Evolutionary conservation across 2,113 vertebrate genomes (phyloP), one percentile per base, ranked within the genome.

Genomic region (Petroica traversi): DNA sequence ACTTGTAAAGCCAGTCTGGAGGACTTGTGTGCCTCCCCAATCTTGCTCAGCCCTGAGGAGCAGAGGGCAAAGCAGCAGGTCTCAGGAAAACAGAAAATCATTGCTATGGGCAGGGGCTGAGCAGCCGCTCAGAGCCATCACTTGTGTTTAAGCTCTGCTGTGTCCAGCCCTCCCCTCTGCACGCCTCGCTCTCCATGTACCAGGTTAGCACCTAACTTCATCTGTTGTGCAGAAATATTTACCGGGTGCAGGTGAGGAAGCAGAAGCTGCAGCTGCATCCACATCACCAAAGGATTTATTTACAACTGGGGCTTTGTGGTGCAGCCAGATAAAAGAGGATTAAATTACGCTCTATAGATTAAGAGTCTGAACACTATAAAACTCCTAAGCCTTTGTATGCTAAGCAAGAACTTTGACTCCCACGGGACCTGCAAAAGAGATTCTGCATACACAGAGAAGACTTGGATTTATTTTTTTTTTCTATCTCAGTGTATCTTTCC

Each of bases 261-360:
- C 58, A 92, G 90, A 79, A 86, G 94, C 92, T 92, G 91, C 82
- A 82, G 96, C 96, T 88, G 90, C 86, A 83, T 63, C 81, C 31
- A 7, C 81, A 89, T 36, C 94, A 86, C 89, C 88, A 59, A 17
- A 87, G 31, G 59, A 93, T 96, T 95, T 97, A 96, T 97, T 97
- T 97, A 97, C 94, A 96, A 12, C 75, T 80, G 83, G 92, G 89
- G 76, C 85, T 95, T 89, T 76, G 36, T 45, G 82, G 88, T 85
- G 87, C 93, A 87, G 97, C 94, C 79, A 94, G 93, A 95, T 97
- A 92, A 93, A 96, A 98, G 95, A 97, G 96, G 97, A 98, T 98
- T 98, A 97, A 97, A 97, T 97, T 95, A 94, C 43, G 69, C 86
- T 97, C 94, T 97, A 94, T 95, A 97, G 97, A 97, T 98, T 97